phyloP scores from a whole-genome alignment of 2,888 invertebrate species.

The Drosophila anomelani region DNA sequence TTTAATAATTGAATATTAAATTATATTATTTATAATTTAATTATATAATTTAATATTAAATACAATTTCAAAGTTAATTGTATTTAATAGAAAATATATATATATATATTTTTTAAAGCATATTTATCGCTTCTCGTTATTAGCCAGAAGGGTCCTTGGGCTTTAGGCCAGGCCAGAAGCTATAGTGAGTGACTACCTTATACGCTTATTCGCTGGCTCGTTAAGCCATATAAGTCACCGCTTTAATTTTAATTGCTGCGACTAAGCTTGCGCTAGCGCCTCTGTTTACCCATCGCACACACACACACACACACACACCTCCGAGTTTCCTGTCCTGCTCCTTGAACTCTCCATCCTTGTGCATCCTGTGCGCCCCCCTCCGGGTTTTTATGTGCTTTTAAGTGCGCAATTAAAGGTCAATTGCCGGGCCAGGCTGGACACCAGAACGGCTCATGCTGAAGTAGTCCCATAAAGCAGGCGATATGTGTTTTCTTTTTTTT shows the following conservation, averaged over 20 bases:
- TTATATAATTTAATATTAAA: too few species aligned
- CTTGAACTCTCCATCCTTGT: constrained; percentile 9
- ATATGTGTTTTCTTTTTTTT: background rate
- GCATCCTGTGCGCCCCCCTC: constrained; percentile 64
- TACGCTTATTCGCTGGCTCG: constrained; percentile 45
- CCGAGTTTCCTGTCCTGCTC: constrained; percentile 18
- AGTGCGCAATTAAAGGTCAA: constrained; percentile 81
- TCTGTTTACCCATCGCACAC: constrained; percentile 4
- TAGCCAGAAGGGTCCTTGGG: background rate
- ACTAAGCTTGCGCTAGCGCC: constrained; percentile 66
- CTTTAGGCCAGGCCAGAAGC: constrained; percentile 6
- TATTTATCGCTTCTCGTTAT: background rate
- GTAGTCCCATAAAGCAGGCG: constrained; percentile 34
- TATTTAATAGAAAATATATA: background rate
- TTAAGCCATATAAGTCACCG: constrained; percentile 74
- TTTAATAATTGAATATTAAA: too few species aligned
- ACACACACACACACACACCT: background rate
- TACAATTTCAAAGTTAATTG: too few species aligned
- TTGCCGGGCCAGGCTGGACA: constrained; percentile 56
- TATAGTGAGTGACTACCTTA: constrained; percentile 24
- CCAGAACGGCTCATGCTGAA: constrained; percentile 23
- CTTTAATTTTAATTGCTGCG: constrained; percentile 76
- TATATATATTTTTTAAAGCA: background rate
- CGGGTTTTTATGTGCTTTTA: constrained; percentile 79
- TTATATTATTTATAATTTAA: too few species aligned